A percentile compares a stretch with the other conserved stretches of the same genome.
Evolutionary conservation across 2,113 vertebrate genomes (phyloP).

Genomic region (Anguilla japonica): DNA sequence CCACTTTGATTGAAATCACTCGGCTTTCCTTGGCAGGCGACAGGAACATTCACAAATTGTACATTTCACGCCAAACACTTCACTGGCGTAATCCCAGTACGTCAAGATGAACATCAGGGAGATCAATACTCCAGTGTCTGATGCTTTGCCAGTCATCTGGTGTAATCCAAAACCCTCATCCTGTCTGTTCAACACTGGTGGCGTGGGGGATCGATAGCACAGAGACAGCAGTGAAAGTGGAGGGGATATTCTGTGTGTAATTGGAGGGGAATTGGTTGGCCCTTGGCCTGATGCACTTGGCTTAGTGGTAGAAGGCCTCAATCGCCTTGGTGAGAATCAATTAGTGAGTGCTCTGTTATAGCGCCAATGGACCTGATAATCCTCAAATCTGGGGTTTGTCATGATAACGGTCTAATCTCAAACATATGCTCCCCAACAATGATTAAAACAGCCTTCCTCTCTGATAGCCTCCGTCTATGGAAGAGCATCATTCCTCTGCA

Average conservation of each 20-base stretch:
- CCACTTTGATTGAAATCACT: not conserved
- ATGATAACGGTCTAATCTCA: slow-evolving; percentile 53
- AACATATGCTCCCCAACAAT: slow-evolving; percentile 62
- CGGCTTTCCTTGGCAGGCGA: not conserved
- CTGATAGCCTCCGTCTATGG: slow-evolving; percentile 42
- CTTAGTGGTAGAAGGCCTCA: not conserved
- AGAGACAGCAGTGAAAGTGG: not conserved
- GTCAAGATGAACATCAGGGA: not conserved
- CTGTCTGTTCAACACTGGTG: not conserved
- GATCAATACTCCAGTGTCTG: not conserved
- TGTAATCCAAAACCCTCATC: not conserved
- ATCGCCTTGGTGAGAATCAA: slow-evolving; percentile 13
- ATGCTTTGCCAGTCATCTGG: not conserved
- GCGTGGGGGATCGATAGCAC: not conserved
- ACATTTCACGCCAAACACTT: not conserved
- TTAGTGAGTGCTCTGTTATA: not conserved
- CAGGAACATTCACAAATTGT: not conserved
- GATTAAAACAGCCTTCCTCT: slow-evolving; percentile 57
- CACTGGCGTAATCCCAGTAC: not conserved
- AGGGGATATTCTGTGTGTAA: not conserved
- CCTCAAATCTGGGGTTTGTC: slow-evolving; percentile 37
- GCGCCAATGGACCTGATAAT: slow-evolving; percentile 42
- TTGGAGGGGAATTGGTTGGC: not conserved
- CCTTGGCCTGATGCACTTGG: not conserved
- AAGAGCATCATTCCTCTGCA: slow-evolving; percentile 13